Evolutionary conservation across 2,113 vertebrate species (phyloP).

Genomic region (Nanger granti): DNA sequence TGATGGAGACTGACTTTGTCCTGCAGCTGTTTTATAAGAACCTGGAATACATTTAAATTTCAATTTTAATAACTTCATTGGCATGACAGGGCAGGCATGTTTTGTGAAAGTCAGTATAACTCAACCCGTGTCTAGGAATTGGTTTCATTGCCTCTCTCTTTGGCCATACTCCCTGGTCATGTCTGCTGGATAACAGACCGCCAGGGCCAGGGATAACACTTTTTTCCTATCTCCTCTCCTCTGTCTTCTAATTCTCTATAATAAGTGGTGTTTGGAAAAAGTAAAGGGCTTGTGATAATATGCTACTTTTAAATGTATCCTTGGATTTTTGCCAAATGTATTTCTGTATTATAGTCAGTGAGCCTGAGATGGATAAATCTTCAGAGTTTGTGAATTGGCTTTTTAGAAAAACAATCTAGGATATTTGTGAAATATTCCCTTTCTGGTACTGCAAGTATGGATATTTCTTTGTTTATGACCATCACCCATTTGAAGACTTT

Average conservation of each 20-base stretch:
- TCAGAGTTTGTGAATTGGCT: background rate
- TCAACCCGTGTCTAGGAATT: background rate
- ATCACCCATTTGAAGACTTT: background rate
- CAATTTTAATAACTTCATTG: slow-evolving; percentile 21
- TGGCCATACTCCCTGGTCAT: background rate
- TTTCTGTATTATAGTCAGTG: background rate
- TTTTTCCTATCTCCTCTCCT: background rate
- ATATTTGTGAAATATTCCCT: slow-evolving; percentile 15
- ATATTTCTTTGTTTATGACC: background rate
- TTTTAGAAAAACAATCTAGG: background rate
- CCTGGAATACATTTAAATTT: background rate
- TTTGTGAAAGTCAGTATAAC: background rate
- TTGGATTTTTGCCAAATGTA: background rate
- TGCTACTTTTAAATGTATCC: slow-evolving; percentile 9
- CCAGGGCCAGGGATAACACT: background rate
- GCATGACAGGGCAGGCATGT: background rate
- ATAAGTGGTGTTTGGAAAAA: background rate
- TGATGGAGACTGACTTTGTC: background rate
- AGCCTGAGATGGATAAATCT: slow-evolving; percentile 29
- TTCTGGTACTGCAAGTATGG: background rate
- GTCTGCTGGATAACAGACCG: background rate
- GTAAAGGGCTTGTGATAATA: slow-evolving; percentile 12
- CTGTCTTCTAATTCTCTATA: background rate
- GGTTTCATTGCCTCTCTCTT: background rate
- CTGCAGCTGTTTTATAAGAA: background rate